Percentiles rank a stretch among this genome's conserved stretches.
Conservation (phyloP, 2,888 invertebrate genomes). For the Dicyrtoma fusca region DNA sequence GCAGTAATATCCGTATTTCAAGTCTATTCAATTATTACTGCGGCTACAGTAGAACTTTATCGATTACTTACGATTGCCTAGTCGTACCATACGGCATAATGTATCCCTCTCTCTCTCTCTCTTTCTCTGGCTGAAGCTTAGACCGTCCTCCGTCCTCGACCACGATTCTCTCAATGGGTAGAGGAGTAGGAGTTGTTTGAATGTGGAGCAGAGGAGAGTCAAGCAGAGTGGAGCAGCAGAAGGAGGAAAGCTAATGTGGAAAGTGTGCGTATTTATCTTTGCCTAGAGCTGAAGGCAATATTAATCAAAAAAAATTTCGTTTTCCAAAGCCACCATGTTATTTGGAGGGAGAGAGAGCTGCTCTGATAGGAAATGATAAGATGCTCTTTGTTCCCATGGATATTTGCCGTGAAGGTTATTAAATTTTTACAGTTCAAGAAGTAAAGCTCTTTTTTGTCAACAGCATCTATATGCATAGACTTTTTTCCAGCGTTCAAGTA, state of each 20-base stretch:
- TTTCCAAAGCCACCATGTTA: background rate
- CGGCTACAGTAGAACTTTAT: conserved; percentile 33
- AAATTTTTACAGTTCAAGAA: conserved; percentile 23
- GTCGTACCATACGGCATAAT: background rate
- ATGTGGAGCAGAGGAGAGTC: background rate
- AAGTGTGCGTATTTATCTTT: conserved; percentile 17
- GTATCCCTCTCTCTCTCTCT: conserved; percentile 6
- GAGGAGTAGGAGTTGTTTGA: background rate
- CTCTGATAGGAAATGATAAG: conserved; percentile 9
- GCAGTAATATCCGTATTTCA: conserved; percentile 25
- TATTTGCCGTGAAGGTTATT: conserved; percentile 18
- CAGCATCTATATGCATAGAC: background rate
- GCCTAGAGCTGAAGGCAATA: conserved; percentile 20
- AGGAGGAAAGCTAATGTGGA: background rate
- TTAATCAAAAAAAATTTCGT: conserved; percentile 15
- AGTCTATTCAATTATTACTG: conserved; percentile 34
- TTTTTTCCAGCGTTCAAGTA: too few species aligned
- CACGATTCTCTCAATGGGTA: background rate
- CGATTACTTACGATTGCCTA: conserved; percentile 23
- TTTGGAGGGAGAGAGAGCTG: background rate
- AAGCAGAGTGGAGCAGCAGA: background rate
- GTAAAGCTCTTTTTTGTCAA: conserved; percentile 14
- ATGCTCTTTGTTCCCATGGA: conserved; percentile 9
- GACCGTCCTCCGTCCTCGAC: background rate
- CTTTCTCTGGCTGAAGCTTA: background rate